phyloP scores from a whole-genome alignment of 2,113 vertebrate genomes.

The Oryzias javanicus region DNA sequence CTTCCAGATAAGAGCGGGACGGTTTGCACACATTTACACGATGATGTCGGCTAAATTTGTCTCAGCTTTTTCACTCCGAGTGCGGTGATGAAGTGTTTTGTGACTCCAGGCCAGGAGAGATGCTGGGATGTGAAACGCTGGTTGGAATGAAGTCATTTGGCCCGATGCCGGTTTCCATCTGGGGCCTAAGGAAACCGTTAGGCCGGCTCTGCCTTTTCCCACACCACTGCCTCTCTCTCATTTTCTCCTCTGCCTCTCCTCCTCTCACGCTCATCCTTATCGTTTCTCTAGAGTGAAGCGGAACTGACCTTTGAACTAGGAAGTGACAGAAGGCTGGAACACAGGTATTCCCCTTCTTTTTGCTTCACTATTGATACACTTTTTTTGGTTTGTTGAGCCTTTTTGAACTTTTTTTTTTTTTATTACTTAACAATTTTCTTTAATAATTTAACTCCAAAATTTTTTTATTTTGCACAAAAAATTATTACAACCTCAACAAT shows the following conservation, averaged over 20 bases:
- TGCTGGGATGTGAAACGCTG: conserved; percentile 63
- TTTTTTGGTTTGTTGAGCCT: too few species aligned
- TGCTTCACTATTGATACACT: too few species aligned
- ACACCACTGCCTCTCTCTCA: conserved; percentile 50
- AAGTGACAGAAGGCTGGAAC: conserved; percentile 42
- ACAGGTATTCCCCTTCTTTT: conserved; percentile 35
- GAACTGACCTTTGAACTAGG: conserved; percentile 52
- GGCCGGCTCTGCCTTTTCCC: conserved; percentile 54
- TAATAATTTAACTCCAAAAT: too few species aligned
- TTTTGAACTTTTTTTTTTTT: too few species aligned
- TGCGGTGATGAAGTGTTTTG: conserved; percentile 50
- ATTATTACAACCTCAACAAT: too few species aligned
- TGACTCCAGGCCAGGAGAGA: conserved; percentile 54
- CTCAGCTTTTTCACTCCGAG: conserved; percentile 8
- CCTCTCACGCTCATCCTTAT: conserved; percentile 18
- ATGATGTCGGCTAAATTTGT: too few species aligned
- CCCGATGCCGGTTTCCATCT: conserved; percentile 80
- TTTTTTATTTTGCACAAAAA: too few species aligned
- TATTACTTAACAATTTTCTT: too few species aligned
- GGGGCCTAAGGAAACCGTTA: conserved; percentile 63
- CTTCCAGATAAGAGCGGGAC: too few species aligned
- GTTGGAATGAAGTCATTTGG: conserved; percentile 81
- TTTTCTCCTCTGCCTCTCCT: neutral
- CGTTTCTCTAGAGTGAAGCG: conserved; percentile 29
- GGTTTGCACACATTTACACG: too few species aligned